Evolutionary conservation across 2,797 vertebrate species (phyloP).

Genomic region (Lutjanus argentimaculatus): DNA sequence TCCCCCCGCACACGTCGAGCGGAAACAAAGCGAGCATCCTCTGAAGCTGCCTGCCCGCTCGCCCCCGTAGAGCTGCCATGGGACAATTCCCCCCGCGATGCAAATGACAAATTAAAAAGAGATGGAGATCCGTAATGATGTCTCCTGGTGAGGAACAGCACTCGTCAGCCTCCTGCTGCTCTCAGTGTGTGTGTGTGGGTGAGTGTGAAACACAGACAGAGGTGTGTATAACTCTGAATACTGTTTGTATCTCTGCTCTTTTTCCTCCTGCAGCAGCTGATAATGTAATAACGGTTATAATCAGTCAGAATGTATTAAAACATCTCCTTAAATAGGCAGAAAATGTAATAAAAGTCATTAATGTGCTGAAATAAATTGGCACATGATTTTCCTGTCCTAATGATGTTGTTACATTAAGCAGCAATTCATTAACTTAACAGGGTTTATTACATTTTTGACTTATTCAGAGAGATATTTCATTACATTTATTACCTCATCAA

Average conservation of each 20-base stretch:
- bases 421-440: constrained; percentile 27
- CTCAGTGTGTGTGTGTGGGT: constrained; percentile 2
- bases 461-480: neutral
- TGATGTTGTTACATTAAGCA: constrained; percentile 28
- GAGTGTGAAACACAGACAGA: neutral
- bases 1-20: neutral
- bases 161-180: constrained; percentile 8
- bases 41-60: neutral
- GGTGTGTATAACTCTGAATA: constrained; percentile 2
- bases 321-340: neutral
- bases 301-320: constrained; percentile 26
- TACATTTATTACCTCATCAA: neutral
- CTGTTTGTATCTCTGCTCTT: neutral
- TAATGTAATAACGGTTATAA: neutral
- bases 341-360: constrained; percentile 20
- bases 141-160: constrained; percentile 19
- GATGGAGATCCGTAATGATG: constrained; percentile 32
- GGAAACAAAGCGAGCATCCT: neutral
- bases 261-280: constrained; percentile 15
- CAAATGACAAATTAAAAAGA: constrained; percentile 50
- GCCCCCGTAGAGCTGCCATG: neutral
- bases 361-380: constrained; percentile 37
- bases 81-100: neutral
- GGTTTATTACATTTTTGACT: constrained; percentile 4
- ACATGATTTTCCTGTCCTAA: constrained; percentile 33